Evolutionary conservation across 2,888 invertebrate species (phyloP).

Genomic region (Agrochola litura): DNA sequence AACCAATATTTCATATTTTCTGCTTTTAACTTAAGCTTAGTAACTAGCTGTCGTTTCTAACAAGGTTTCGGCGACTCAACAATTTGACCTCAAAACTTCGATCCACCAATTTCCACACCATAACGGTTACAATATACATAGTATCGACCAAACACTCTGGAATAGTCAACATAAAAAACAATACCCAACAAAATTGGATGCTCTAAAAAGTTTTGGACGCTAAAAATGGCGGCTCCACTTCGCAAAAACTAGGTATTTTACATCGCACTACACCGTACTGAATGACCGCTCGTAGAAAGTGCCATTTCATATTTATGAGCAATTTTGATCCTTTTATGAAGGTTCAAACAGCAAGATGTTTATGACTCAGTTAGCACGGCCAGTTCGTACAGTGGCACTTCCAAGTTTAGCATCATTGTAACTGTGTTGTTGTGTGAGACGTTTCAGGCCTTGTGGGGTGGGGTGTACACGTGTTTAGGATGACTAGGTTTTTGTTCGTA

Average conservation of each 20-base stretch:
- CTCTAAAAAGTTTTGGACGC: slow-evolving; percentile 44
- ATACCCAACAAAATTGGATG: slow-evolving; percentile 47
- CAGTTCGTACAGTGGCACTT: slow-evolving; percentile 50
- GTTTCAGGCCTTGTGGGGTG: slow-evolving; percentile 37
- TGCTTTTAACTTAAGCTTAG: background rate
- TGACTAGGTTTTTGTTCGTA: slow-evolving; percentile 13
- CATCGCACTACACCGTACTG: slow-evolving; percentile 41
- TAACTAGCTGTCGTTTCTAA: background rate
- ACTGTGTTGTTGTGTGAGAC: slow-evolving; percentile 34
- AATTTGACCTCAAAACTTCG: background rate
- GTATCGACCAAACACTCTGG: slow-evolving; percentile 21
- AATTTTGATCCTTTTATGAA: slow-evolving; percentile 75
- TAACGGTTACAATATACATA: slow-evolving; percentile 12
- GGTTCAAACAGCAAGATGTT: slow-evolving; percentile 66
- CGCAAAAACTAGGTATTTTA: slow-evolving; percentile 59
- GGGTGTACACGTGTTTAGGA: slow-evolving; percentile 37
- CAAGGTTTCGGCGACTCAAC: background rate
- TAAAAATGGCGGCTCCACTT: slow-evolving; percentile 42
- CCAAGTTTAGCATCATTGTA: slow-evolving; percentile 50
- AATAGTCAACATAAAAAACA: slow-evolving; percentile 41
- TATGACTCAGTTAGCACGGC: slow-evolving; percentile 70
- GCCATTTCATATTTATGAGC: slow-evolving; percentile 78
- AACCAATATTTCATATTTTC: background rate
- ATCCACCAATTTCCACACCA: slow-evolving; percentile 8
- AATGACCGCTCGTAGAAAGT: slow-evolving; percentile 56